Conservation (phyloP, 2,797 vertebrate genomes). For the Coreius guichenoti region DNA sequence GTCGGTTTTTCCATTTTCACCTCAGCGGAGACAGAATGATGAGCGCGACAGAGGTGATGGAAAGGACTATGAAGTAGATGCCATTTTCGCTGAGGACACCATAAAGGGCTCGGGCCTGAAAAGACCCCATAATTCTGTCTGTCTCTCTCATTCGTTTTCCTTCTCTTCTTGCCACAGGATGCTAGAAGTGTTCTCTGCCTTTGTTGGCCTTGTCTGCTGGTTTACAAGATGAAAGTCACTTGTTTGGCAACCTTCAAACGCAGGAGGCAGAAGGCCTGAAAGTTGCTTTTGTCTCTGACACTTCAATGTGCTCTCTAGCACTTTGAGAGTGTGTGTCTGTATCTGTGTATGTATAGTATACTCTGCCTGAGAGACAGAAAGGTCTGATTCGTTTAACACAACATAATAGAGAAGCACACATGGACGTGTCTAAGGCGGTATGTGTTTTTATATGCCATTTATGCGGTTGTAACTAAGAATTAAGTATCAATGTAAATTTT, state of each 20-base stretch:
- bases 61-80: slow-evolving; percentile 62
- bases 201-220: slow-evolving; percentile 70
- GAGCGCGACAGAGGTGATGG: slow-evolving; percentile 42
- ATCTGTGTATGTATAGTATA: slow-evolving; percentile 1
- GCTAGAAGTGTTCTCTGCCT: slow-evolving; percentile 54
- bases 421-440: too few species aligned
- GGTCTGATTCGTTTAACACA: neutral
- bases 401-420: neutral
- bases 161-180: slow-evolving; percentile 58
- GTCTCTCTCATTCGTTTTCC: slow-evolving; percentile 69
- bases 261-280: slow-evolving; percentile 72
- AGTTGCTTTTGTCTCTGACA: slow-evolving; percentile 70
- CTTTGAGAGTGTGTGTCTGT: neutral
- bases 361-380: neutral
- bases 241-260: slow-evolving; percentile 81
- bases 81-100: slow-evolving; percentile 64
- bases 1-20: slow-evolving; percentile 46
- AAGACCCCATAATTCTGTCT: slow-evolving; percentile 66
- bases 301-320: slow-evolving; percentile 62
- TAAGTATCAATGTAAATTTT: neutral
- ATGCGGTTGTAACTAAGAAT: neutral
- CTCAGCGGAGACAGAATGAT: slow-evolving; percentile 27
- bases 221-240: slow-evolving; percentile 79
- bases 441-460: neutral
- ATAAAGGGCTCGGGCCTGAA: slow-evolving; percentile 62